A percentile compares a stretch with the other conserved stretches of the same genome.
Conservation (phyloP, 2,888 invertebrate species). For the Charanyca ferruginea region DNA sequence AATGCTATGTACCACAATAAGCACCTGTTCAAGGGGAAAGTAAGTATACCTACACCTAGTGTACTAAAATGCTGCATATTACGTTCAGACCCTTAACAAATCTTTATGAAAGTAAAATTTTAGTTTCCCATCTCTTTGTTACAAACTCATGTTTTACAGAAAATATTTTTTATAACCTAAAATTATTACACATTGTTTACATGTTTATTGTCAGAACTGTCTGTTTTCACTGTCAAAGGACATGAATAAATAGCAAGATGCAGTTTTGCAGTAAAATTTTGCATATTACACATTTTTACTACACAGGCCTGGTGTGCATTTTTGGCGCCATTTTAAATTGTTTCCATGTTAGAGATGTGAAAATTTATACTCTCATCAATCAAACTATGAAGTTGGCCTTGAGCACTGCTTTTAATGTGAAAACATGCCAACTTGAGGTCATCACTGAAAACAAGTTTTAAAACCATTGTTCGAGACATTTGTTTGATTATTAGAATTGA, state of each 20-base stretch:
- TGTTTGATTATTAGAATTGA: background rate
- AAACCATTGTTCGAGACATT: background rate
- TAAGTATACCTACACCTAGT: conserved; percentile 71
- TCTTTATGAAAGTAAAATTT: background rate
- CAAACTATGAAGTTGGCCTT: conserved; percentile 6
- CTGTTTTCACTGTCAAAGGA: background rate
- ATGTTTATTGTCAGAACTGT: background rate
- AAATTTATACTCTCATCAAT: background rate
- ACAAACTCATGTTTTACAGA: conserved; percentile 24
- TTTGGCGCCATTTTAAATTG: conserved; percentile 54
- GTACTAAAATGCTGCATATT: background rate
- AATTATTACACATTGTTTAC: conserved; percentile 46
- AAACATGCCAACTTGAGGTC: background rate
- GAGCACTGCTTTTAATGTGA: background rate
- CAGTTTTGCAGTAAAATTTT: background rate
- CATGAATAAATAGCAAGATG: background rate
- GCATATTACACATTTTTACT: background rate
- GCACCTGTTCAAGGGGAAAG: conserved; percentile 98
- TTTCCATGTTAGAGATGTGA: background rate
- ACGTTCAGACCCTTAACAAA: background rate
- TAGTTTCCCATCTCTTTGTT: conserved; percentile 44
- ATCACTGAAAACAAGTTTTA: background rate
- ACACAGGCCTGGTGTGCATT: background rate
- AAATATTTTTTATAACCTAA: conserved; percentile 51
- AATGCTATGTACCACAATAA: conserved; percentile 99